Evolutionary conservation across 2,888 invertebrate species (phyloP).

Genomic region (Urechis unicinctus): DNA sequence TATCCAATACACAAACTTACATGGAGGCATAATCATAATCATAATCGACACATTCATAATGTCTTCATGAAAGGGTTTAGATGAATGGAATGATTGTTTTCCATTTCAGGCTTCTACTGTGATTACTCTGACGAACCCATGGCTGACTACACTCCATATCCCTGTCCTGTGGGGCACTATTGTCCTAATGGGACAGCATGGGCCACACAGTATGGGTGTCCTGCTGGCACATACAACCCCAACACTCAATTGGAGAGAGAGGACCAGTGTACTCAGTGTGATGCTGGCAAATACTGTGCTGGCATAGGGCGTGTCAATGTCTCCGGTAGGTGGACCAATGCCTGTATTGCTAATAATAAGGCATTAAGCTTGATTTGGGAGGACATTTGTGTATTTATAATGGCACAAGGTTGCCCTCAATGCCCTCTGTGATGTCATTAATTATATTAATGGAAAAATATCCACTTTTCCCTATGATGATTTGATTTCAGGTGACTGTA

Average conservation of each 20-base stretch:
- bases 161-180: conserved; percentile 43
- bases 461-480: conserved; percentile 9
- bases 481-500: conserved; percentile 24
- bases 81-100: too few species aligned
- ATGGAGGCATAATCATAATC: too few species aligned
- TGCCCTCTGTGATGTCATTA: too few species aligned
- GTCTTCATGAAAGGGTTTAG: too few species aligned
- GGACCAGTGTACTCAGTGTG: conserved; percentile 34
- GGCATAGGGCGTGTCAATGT: conserved; percentile 16
- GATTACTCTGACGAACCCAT: conserved; percentile 31
- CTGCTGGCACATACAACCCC: conserved; percentile 40
- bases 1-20: too few species aligned
- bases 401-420: too few species aligned
- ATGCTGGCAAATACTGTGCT: conserved; percentile 40
- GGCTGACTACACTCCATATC: conserved; percentile 31
- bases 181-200: conserved; percentile 35
- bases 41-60: too few species aligned
- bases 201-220: conserved; percentile 36
- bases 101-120: conserved; percentile 41
- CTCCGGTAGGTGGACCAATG: too few species aligned
- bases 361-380: conserved; percentile 4
- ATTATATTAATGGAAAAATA: neutral
- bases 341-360: too few species aligned
- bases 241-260: conserved; percentile 26
- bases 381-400: conserved; percentile 21